phyloP scores from a whole-genome alignment of 1,140 invertebrate genomes.

The Polyergus mexicanus region DNA sequence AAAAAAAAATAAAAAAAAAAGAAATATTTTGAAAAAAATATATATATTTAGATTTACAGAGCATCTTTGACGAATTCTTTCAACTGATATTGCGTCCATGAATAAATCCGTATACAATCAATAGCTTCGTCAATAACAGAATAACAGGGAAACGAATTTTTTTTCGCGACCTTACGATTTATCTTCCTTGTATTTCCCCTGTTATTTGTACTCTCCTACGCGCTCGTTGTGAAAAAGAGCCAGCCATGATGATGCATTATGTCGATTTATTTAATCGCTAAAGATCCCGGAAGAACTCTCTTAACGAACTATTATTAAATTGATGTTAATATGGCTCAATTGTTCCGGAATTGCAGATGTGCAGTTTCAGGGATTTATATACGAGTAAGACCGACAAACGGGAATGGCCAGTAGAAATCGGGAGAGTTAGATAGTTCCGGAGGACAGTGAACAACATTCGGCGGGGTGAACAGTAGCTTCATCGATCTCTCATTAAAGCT shows the following conservation, averaged over 20 bases:
- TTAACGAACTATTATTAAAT: conserved; percentile 73
- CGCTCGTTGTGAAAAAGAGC: conserved; percentile 46
- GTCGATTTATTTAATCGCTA: conserved; percentile 69
- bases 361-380: conserved; percentile 27
- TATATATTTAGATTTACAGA: neutral
- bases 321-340: conserved; percentile 73
- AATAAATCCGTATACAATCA: neutral
- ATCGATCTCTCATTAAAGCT: conserved; percentile 83
- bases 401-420: conserved; percentile 9
- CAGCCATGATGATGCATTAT: conserved; percentile 56
- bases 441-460: conserved; percentile 37
- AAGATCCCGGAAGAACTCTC: conserved; percentile 54
- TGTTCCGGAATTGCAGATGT: neutral
- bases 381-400: neutral
- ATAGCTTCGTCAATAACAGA: neutral
- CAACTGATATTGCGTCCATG: neutral
- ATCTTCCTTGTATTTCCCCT: neutral
- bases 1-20: conserved; percentile 32
- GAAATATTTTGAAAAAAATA: conserved; percentile 17
- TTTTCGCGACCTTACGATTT: conserved; percentile 29
- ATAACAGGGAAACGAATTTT: neutral
- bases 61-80: neutral
- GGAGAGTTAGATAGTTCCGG: conserved; percentile 38
- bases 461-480: conserved; percentile 65
- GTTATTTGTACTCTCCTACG: neutral